Percentiles rank a stretch among this genome's conserved stretches.
Conservation (phyloP, 2,113 vertebrate genomes). For the Puffinus mauretanicus region DNA sequence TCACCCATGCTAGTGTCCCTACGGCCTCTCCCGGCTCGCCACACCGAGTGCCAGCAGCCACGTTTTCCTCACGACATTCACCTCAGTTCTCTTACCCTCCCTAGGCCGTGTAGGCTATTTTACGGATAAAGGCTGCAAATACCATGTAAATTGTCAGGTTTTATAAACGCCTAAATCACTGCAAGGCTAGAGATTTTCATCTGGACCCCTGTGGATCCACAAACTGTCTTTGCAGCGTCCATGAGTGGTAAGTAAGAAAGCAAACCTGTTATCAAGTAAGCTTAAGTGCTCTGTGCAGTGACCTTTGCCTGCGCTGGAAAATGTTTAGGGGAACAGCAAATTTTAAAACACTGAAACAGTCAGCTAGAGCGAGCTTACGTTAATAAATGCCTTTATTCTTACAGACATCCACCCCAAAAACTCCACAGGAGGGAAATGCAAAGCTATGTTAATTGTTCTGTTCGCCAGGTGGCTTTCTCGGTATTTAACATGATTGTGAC, state of each 20-base stretch:
- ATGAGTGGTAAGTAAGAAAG: neutral
- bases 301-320: neutral
- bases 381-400: neutral
- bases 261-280: neutral
- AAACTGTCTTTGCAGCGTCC: neutral
- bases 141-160: fast-evolving
- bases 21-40: fast-evolving
- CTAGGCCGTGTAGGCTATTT: fast-evolving
- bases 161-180: neutral
- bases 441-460: neutral
- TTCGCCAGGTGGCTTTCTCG: neutral
- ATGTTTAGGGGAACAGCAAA: neutral
- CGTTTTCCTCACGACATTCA: fast-evolving
- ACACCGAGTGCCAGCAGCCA: neutral
- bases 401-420: neutral
- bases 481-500: neutral
- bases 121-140: neutral
- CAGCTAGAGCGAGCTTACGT: neutral
- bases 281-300: neutral
- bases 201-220: neutral
- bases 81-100: neutral
- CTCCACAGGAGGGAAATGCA: neutral
- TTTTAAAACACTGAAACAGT: neutral
- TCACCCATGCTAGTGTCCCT: fast-evolving
- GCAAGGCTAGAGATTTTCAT: neutral